Percentiles rank a stretch among this genome's conserved stretches.
Evolutionary conservation across 1,140 invertebrate genomes (phyloP).

Genomic region (Temnothorax longispinosus): DNA sequence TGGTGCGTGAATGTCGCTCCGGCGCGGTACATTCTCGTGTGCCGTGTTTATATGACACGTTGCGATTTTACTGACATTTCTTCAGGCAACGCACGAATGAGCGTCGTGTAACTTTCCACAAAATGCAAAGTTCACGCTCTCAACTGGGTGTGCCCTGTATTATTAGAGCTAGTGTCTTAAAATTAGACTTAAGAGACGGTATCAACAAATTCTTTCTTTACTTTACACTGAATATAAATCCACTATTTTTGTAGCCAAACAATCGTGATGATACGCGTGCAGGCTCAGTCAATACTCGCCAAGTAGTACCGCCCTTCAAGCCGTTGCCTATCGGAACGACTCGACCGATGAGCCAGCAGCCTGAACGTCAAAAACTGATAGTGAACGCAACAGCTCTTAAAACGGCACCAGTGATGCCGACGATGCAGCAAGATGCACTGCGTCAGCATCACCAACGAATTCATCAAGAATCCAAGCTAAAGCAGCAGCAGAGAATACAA

Average conservation of each 20-base stretch:
- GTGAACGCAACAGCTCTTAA: conserved; percentile 81
- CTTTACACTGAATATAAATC: not conserved
- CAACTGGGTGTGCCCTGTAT: not conserved
- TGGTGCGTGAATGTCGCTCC: conserved; percentile 76
- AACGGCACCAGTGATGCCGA: conserved; percentile 75
- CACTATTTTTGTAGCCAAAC: conserved; percentile 64
- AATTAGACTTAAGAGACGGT: not conserved
- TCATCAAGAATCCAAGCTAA: conserved; percentile 80
- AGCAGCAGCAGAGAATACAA: conserved; percentile 78
- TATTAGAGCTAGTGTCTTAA: not conserved
- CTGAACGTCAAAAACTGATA: conserved; percentile 84
- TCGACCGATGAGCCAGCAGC: conserved; percentile 84
- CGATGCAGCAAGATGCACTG: conserved; percentile 79
- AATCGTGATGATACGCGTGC: conserved; percentile 69
- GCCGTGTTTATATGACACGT: not conserved
- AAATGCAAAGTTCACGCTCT: too few relatives aligned
- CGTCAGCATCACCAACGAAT: conserved; percentile 80
- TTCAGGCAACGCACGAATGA: not conserved
- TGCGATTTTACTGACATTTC: not conserved
- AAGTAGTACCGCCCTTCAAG: conserved; percentile 90
- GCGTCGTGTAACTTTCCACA: not conserved
- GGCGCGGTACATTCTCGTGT: not conserved
- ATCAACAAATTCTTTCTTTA: not conserved
- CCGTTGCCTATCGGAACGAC: conserved; percentile 89
- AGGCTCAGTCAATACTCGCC: conserved; percentile 54